Conservation (phyloP, 1,140 invertebrate species). For the Proales similis region DNA sequence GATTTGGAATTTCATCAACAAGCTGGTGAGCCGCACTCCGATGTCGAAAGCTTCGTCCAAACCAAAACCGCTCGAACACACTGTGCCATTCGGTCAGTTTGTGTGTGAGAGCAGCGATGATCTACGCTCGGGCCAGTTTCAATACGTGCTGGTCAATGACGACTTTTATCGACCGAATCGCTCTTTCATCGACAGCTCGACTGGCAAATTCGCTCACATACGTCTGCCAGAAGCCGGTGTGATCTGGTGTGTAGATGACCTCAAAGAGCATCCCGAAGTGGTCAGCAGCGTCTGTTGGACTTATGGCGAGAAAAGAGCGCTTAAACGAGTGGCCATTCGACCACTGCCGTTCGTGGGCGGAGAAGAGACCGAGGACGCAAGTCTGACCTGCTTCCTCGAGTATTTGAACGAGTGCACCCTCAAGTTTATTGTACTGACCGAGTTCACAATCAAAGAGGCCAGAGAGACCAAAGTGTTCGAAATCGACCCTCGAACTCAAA, state of each 20-base stretch:
- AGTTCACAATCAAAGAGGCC: conserved; percentile 29
- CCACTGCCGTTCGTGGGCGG: conserved; percentile 21
- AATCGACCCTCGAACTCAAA: background rate
- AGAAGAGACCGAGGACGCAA: background rate
- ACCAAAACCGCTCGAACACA: too few relatives aligned
- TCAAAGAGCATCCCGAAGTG: background rate
- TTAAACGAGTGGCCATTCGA: conserved; percentile 7
- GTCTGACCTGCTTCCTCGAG: conserved; percentile 7
- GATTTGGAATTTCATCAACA: too few relatives aligned
- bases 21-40: too few relatives aligned
- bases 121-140: conserved; percentile 20
- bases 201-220: background rate
- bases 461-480: conserved; percentile 5
- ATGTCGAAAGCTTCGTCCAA: too few relatives aligned
- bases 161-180: conserved; percentile 7
- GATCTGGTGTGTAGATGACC: conserved; percentile 16
- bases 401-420: conserved; percentile 13
- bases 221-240: background rate
- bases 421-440: conserved; percentile 16
- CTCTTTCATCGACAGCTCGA: background rate
- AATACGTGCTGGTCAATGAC: conserved; percentile 11
- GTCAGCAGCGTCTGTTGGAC: conserved; percentile 32
- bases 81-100: too few relatives aligned
- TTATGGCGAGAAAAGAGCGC: conserved; percentile 8
- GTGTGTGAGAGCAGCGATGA: too few relatives aligned